These are phyloP conservation scores for Bombus fervidus DNA, from an alignment of 1,140 invertebrate species.

Conservation along the genomic window DNA sequence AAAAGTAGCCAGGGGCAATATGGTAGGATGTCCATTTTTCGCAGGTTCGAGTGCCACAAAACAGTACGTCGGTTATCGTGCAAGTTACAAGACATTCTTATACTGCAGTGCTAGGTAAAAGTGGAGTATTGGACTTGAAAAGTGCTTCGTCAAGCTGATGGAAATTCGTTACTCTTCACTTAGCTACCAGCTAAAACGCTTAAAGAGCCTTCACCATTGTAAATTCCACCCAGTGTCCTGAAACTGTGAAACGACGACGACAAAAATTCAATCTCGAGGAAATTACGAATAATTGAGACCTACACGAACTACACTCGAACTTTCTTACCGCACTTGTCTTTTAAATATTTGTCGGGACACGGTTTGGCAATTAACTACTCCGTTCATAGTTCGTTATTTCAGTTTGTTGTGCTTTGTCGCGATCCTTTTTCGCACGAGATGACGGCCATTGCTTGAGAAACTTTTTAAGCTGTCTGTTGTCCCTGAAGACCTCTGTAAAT, in stretches of 20 bases:
- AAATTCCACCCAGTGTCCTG: conserved; percentile 2
- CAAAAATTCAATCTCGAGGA: background rate
- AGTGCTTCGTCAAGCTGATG: conserved; percentile 65
- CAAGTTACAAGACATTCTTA: conserved; percentile 52
- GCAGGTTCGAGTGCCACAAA: conserved; percentile 36
- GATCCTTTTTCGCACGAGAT: no score
- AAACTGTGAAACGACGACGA: background rate
- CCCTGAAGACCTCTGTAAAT: background rate
- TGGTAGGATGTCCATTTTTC: conserved; percentile 36
- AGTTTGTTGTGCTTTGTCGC: background rate
- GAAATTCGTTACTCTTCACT: conserved; percentile 64
- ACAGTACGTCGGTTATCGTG: conserved; percentile 21
- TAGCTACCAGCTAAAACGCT: conserved; percentile 50
- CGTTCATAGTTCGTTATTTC: background rate
- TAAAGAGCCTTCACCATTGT: conserved; percentile 34
- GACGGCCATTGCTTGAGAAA: background rate
- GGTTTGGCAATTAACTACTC: background rate
- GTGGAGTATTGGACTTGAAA: conserved; percentile 58
- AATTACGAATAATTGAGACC: background rate
- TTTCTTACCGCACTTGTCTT: background rate
- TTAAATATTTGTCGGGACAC: background rate
- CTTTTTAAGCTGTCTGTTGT: background rate
- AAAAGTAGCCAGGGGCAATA: conserved; percentile 45
- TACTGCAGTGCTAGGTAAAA: conserved; percentile 53
- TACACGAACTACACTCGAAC: background rate